Evolutionary conservation across 2,797 vertebrate genomes (phyloP).

Genomic region (Eulemur albifrons): DNA sequence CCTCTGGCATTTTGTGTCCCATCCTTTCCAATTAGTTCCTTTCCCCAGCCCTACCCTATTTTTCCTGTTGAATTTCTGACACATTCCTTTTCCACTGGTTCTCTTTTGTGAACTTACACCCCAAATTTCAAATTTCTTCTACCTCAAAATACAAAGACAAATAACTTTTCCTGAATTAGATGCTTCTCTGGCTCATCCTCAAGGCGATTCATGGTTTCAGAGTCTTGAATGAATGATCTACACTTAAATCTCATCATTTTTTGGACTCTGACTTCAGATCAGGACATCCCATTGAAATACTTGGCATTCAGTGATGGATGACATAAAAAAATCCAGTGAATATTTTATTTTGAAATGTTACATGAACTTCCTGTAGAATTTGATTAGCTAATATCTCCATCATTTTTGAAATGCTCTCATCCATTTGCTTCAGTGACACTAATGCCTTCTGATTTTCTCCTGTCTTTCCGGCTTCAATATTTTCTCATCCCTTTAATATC

Average conservation of each 20-base stretch:
- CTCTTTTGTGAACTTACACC: neutral
- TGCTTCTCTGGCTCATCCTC: neutral
- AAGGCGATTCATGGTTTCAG: neutral
- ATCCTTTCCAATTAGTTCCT: neutral
- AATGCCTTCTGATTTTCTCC: neutral
- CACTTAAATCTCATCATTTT: neutral
- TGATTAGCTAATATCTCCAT: neutral
- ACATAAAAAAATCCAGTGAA: neutral
- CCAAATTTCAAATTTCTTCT: neutral
- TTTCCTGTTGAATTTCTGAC: neutral
- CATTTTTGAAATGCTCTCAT: neutral
- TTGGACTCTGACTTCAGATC: neutral
- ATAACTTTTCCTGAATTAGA: neutral
- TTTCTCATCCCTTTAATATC: neutral
- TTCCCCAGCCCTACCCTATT: neutral
- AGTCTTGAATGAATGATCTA: neutral
- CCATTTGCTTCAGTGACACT: neutral
- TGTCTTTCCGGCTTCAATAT: neutral
- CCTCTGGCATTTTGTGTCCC: neutral
- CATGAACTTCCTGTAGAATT: neutral
- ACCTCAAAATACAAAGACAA: neutral
- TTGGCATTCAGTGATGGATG: neutral
- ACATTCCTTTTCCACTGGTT: neutral
- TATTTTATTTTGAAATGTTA: neutral
- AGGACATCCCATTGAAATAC: neutral